A percentile compares a stretch with the other conserved stretches of the same genome.
Conservation (phyloP, 2,888 invertebrate genomes). For the Plutella xylostella region DNA sequence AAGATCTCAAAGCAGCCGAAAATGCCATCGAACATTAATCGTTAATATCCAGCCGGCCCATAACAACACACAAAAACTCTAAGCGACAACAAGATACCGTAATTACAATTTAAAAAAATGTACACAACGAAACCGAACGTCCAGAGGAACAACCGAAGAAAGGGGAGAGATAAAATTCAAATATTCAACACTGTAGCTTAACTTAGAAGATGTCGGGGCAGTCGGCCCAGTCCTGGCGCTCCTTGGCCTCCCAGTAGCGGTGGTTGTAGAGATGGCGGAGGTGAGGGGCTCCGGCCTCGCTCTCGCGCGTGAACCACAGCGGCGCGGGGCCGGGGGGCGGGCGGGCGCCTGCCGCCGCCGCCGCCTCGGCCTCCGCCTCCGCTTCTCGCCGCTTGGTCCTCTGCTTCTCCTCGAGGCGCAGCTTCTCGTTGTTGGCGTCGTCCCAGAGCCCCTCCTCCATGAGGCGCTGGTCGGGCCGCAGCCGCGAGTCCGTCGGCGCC, state of each 20-base stretch:
- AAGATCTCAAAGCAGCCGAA: too few relatives aligned
- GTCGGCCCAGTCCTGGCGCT: constrained; percentile 85
- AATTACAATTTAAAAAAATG: too few relatives aligned
- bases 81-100: too few relatives aligned
- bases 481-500: constrained; percentile 94
- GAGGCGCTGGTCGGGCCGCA: constrained; percentile 95
- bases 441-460: constrained; percentile 97
- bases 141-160: too few relatives aligned
- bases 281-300: constrained; percentile 73
- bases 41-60: too few relatives aligned
- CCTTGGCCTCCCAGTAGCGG: constrained; percentile 95
- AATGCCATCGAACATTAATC: too few relatives aligned
- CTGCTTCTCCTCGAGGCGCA: constrained; percentile 94
- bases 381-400: constrained; percentile 80
- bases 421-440: constrained; percentile 88
- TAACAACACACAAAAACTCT: too few relatives aligned
- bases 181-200: too few relatives aligned
- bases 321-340: constrained; percentile 83
- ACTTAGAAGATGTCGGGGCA: constrained; percentile 92
- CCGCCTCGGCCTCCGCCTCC: constrained; percentile 83
- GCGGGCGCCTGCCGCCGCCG: constrained; percentile 72
- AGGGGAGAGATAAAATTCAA: too few relatives aligned
- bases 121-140: too few relatives aligned
- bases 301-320: constrained; percentile 90
- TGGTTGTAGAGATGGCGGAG: constrained; percentile 83